Percentiles rank a stretch among this genome's conserved stretches.
Conservation (phyloP, 2,797 vertebrate species). For the Otus scops region DNA sequence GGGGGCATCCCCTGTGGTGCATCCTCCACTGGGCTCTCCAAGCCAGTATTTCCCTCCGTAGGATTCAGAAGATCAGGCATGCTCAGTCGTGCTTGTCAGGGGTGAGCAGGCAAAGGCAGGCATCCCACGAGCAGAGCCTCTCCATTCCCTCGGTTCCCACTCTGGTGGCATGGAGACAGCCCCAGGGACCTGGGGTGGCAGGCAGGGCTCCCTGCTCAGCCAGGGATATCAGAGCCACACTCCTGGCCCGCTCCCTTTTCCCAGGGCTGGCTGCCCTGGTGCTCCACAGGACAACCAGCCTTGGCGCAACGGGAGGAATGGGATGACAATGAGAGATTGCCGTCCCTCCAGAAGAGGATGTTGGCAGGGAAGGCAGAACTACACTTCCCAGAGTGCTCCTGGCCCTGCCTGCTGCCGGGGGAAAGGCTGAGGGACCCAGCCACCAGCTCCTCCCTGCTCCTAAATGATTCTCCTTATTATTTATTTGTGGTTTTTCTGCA, state of each 20-base stretch:
- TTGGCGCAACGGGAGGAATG: accelerated
- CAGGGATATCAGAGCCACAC: accelerated
- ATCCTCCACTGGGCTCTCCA: accelerated
- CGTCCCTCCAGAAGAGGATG: background rate
- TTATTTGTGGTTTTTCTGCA: constrained; percentile 62
- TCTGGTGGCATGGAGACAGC: background rate
- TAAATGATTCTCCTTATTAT: constrained; percentile 46
- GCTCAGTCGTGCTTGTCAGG: accelerated
- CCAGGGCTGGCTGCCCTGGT: background rate
- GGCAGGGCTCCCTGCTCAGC: background rate
- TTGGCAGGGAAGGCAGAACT: background rate
- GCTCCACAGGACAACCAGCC: background rate
- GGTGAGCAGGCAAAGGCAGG: background rate
- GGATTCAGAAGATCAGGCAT: background rate
- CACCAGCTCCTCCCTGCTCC: constrained; percentile 45
- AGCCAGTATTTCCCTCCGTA: accelerated
- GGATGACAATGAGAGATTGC: background rate
- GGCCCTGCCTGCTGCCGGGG: background rate
- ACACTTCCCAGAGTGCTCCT: constrained; percentile 65
- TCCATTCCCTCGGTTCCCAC: background rate
- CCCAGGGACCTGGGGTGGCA: background rate
- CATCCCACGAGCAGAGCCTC: accelerated
- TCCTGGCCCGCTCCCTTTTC: background rate
- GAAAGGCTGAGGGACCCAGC: constrained; percentile 10
- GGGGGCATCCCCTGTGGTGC: background rate